A percentile compares a stretch with the other conserved stretches of the same genome.
Evolutionary conservation across 2,888 invertebrate genomes (phyloP).

Genomic region (Epinotia nisella): DNA sequence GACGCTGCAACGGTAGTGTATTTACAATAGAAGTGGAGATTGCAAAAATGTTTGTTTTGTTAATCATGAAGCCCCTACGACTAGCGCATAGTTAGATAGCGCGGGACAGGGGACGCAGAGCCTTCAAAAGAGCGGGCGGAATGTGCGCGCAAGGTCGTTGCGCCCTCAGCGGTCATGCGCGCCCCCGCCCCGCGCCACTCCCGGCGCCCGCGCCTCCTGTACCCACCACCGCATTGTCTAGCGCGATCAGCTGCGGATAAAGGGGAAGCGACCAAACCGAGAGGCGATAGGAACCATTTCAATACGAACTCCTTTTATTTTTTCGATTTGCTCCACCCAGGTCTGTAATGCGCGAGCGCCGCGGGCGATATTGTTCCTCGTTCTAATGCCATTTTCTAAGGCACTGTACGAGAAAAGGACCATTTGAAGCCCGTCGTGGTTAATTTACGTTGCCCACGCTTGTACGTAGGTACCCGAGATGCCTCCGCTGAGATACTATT

Average conservation of each 20-base stretch:
- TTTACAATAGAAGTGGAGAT: background rate
- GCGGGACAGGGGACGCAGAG: conserved; percentile 54
- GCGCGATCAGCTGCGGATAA: conserved; percentile 80
- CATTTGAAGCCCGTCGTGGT: conserved; percentile 61
- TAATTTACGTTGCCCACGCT: conserved; percentile 73
- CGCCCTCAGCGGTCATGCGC: conserved; percentile 84
- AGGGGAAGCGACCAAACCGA: conserved; percentile 73
- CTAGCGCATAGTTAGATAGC: conserved; percentile 35
- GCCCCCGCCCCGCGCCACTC: conserved; percentile 56
- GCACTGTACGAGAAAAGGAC: conserved; percentile 65
- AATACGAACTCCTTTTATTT: conserved; percentile 77
- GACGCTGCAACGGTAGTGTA: background rate
- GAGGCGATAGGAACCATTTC: conserved; percentile 77
- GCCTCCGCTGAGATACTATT: conserved; percentile 34
- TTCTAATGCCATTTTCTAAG: conserved; percentile 78
- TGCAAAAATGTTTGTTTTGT: background rate
- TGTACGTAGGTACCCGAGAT: conserved; percentile 67
- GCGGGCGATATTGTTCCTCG: conserved; percentile 68
- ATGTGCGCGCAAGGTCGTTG: conserved; percentile 84
- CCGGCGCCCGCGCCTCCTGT: conserved; percentile 52
- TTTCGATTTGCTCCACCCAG: conserved; percentile 59
- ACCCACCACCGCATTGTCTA: conserved; percentile 77
- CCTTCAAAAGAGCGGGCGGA: conserved; percentile 74
- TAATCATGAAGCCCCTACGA: background rate
- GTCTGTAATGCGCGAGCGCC: conserved; percentile 68